Evolutionary conservation across 2,797 vertebrate species (phyloP).

Genomic region (Paratrypauchen microcephalus): DNA sequence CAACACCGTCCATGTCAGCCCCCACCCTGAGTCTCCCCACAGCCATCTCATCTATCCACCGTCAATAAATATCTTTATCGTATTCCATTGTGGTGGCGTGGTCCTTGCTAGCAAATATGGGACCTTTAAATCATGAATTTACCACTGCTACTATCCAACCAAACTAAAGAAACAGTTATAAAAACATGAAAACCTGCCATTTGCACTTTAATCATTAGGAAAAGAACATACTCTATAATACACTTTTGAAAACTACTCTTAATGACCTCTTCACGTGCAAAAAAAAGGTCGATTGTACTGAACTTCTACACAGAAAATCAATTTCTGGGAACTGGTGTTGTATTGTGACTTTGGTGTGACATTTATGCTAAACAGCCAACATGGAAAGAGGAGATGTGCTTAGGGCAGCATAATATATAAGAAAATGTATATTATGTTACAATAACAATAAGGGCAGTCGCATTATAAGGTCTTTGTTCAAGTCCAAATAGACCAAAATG

Average conservation of each 20-base stretch:
- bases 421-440: slow-evolving; percentile 11
- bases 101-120: too few species aligned
- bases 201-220: not conserved
- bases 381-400: slow-evolving; percentile 7
- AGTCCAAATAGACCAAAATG: not conserved
- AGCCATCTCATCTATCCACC: too few species aligned
- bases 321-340: not conserved
- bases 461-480: not conserved
- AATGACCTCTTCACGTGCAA: not conserved
- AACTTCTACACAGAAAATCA: not conserved
- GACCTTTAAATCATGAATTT: too few species aligned
- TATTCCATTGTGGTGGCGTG: too few species aligned
- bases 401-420: slow-evolving; percentile 8
- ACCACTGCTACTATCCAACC: too few species aligned
- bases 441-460: not conserved
- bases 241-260: not conserved
- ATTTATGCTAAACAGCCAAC: not conserved
- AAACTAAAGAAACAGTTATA: too few species aligned
- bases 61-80: too few species aligned
- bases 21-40: too few species aligned
- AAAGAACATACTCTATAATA: not conserved
- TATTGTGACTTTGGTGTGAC: not conserved
- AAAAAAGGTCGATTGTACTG: not conserved
- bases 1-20: too few species aligned
- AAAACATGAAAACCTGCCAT: too few species aligned